Percentiles rank a stretch among this genome's conserved stretches.
Conservation (phyloP, 2,797 vertebrate genomes). For the Danio choprae region DNA sequence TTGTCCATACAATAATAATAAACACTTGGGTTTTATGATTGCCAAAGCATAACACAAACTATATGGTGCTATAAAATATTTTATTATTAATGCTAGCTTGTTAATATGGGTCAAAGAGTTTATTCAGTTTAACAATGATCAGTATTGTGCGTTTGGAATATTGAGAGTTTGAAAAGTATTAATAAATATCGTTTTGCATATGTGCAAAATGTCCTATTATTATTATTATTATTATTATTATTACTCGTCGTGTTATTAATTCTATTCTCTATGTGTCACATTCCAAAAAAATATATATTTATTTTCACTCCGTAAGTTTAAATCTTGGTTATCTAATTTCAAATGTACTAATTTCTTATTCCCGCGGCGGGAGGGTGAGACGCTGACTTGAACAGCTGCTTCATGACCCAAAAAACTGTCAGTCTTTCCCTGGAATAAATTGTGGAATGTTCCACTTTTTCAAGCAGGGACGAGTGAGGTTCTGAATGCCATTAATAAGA, state of each 20-base stretch:
- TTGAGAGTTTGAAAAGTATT: background rate
- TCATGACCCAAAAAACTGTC: slow-evolving; percentile 94
- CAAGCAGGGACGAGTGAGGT: slow-evolving; percentile 63
- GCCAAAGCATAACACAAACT: background rate
- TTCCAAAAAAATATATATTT: slow-evolving; percentile 35
- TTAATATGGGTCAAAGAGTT: background rate
- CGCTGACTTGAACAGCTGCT: slow-evolving; percentile 84
- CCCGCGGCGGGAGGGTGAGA: slow-evolving; percentile 81
- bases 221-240: slow-evolving; percentile 2
- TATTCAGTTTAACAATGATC: background rate
- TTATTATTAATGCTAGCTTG: background rate
- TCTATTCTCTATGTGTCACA: slow-evolving; percentile 59
- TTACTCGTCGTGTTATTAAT: background rate
- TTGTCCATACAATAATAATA: too few relatives aligned
- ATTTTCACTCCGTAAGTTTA: slow-evolving; percentile 71
- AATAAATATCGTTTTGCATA: background rate
- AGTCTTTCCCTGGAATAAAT: slow-evolving; percentile 94
- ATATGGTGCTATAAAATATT: background rate
- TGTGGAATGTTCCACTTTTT: slow-evolving; percentile 83
- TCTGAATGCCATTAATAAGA: background rate
- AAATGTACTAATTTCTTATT: slow-evolving; percentile 90
- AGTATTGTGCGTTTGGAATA: background rate
- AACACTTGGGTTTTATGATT: background rate
- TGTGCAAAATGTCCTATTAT: background rate
- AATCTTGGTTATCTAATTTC: slow-evolving; percentile 88